phyloP scores from a whole-genome alignment of 2,797 vertebrate species.

The Chrysocyon brachyurus region DNA sequence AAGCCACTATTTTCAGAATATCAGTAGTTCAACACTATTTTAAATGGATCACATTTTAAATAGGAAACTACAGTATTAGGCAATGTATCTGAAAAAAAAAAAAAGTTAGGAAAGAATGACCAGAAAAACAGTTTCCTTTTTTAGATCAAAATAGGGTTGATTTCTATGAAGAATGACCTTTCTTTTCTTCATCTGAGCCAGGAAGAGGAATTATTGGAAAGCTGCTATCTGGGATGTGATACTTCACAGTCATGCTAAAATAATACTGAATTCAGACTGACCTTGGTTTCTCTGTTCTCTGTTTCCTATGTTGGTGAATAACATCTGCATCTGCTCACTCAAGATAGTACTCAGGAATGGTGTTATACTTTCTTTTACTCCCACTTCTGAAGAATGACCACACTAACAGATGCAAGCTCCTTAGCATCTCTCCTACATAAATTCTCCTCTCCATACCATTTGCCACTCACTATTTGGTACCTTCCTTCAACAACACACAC shows the following conservation, averaged over 20 bases:
- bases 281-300: not conserved
- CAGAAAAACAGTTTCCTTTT: not conserved
- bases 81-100: not conserved
- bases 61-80: slow-evolving; percentile 20
- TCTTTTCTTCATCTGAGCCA: not conserved
- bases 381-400: not conserved
- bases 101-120: slow-evolving; percentile 2
- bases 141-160: not conserved
- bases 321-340: not conserved
- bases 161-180: not conserved
- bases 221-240: not conserved
- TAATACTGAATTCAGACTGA: not conserved
- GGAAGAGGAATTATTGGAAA: not conserved
- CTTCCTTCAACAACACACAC: not conserved
- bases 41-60: not conserved
- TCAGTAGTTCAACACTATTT: not conserved
- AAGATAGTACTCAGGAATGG: too few relatives aligned
- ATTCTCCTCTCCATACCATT: not conserved
- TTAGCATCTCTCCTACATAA: not conserved
- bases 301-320: not conserved
- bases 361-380: not conserved
- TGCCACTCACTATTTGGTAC: not conserved
- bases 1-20: not conserved
- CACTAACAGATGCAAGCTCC: not conserved
- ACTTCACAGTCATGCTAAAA: not conserved